phyloP scores from a whole-genome alignment of 2,888 invertebrate genomes.

The Limulus polyphemus region DNA sequence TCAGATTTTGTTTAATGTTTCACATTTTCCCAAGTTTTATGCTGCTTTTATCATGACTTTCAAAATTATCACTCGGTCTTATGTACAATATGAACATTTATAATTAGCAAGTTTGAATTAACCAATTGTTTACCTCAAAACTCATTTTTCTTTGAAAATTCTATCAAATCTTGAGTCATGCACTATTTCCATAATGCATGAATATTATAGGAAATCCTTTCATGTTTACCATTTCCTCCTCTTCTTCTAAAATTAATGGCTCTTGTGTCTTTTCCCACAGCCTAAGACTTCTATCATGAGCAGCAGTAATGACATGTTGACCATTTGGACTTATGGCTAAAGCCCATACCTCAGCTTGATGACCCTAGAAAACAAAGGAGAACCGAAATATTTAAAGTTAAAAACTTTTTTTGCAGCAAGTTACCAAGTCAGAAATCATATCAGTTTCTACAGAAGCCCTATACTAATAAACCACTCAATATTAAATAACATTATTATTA shows the following conservation, averaged over 20 bases:
- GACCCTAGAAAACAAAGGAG: constrained; percentile 48
- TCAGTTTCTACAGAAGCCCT: constrained; percentile 2
- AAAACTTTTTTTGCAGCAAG: background rate
- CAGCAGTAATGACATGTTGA: constrained; percentile 60
- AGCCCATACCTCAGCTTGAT: constrained; percentile 63
- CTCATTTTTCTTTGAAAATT: no score
- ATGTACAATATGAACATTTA: no score
- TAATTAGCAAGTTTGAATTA: no score
- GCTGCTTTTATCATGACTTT: no score
- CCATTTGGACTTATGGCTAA: constrained; percentile 70
- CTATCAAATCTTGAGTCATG: no score
- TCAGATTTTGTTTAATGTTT: no score
- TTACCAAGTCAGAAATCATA: constrained; percentile 3
- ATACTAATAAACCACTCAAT: background rate
- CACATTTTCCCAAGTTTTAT: no score
- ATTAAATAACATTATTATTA: no score
- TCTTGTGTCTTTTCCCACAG: constrained; percentile 75
- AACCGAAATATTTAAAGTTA: background rate
- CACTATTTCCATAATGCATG: no score
- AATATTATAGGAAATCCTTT: no score
- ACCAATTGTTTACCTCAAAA: no score
- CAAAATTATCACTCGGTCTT: no score
- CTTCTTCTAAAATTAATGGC: constrained; percentile 81
- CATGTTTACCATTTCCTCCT: constrained; percentile 50
- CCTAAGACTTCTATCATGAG: constrained; percentile 74